Evolutionary conservation across 2,113 vertebrate species (phyloP), one percentile per base, ranked within the genome.

Genomic region (Pitta sordida): DNA sequence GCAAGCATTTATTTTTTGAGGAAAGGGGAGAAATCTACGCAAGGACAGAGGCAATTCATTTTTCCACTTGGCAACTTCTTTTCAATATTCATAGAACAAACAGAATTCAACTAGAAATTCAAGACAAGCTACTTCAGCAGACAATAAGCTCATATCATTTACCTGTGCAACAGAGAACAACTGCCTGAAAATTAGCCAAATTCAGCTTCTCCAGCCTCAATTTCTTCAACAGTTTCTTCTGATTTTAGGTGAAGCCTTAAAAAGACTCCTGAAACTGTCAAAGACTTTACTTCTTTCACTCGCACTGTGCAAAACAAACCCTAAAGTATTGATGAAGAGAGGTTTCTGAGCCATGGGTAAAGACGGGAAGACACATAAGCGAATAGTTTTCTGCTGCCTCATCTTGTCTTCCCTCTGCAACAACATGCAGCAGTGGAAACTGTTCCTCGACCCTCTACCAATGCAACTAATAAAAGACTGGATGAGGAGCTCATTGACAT

Each of bases 1-100:
- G 39, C 39, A 90, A 59, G 64, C 48, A 37, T 1, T 0, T 37
- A 34, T 60, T 90, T 93, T 94, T 75, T 75, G 12, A 90, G 37
- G 73, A 86, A 91, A 90, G 37, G 7, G 24, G 23, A 75, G 73
- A 84, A 93, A 89, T 78, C 56, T 88, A 37, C 39, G 41, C 64
- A 88, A 86, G 58, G 15, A 64, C 32, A 80, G 86, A 80, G 36
- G 91, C 5, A 32, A 91, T 88, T 88, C 27, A 84, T 94, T 94
- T 94, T 92, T 92, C 58, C 65, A 91, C 56, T 77, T 91, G 90
- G 71, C 76, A 93, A 88, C 41, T 82, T 82, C 83, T 81, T 88
- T 91, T 84, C 80, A 68, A 69, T 86, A 94, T 73, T 84, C 81
- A 79, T 5, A 84, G 60, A 92, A 91, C 15, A 95, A 83, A 88